These are phyloP conservation scores for Ptyas mucosa DNA, from an alignment of 2,113 vertebrate species.

Conservation along the genomic window DNA sequence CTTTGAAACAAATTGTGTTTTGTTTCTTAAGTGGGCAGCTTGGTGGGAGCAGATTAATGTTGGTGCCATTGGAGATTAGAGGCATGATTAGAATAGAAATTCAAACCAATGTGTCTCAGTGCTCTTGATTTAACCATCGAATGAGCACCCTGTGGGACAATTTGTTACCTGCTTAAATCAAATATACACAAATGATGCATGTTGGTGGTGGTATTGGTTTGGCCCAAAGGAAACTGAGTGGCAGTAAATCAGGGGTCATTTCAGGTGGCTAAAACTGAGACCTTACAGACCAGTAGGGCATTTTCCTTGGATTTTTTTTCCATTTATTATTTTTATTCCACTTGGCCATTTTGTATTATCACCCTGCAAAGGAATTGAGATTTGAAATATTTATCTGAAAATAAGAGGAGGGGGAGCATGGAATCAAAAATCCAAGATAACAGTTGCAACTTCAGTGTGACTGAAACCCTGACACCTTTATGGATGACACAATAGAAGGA, in stretches of 20 bases:
- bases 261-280: background rate
- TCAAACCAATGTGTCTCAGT: background rate
- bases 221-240: background rate
- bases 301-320: background rate
- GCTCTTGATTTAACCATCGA: slow-evolving; percentile 6
- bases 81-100: slow-evolving; percentile 5
- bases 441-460: background rate
- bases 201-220: background rate
- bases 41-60: slow-evolving; percentile 15
- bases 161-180: slow-evolving; percentile 3
- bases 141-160: background rate
- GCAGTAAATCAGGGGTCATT: background rate
- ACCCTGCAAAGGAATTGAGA: background rate
- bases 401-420: background rate
- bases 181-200: background rate
- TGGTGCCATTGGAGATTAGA: slow-evolving; percentile 22
- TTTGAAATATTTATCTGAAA: background rate
- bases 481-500: background rate
- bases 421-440: background rate
- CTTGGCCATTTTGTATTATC: background rate
- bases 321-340: background rate
- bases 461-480: background rate
- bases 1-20: background rate
- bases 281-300: background rate
- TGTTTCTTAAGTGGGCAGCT: slow-evolving; percentile 20